These are phyloP conservation scores for Solenopsis fugax DNA, from an alignment of 1,140 invertebrate species.

Conservation along the genomic window DNA sequence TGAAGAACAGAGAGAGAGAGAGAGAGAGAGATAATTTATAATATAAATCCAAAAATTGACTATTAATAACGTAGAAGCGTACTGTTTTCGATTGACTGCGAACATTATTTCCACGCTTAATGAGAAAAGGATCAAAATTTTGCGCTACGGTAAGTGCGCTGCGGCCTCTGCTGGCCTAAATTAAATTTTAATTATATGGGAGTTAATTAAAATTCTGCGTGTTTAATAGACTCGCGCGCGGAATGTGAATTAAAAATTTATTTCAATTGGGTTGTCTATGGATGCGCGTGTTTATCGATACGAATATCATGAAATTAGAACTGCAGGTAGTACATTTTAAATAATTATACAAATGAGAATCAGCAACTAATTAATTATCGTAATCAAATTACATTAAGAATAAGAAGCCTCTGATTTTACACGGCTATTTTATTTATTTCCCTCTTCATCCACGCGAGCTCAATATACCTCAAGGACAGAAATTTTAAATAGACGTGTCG, in stretches of 20 bases:
- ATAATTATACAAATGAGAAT: neutral
- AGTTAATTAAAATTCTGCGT: slow-evolving; percentile 64
- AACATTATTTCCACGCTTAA: slow-evolving; percentile 54
- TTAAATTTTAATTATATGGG: slow-evolving; percentile 64
- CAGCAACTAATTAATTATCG: slow-evolving; percentile 30
- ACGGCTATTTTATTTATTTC: neutral
- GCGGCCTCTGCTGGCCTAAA: slow-evolving; percentile 52
- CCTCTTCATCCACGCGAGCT: neutral
- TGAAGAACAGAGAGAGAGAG: too few relatives aligned
- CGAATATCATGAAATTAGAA: slow-evolving; percentile 33
- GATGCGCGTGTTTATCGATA: slow-evolving; percentile 2
- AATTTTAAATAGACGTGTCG: neutral
- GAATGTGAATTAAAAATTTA: slow-evolving; percentile 63
- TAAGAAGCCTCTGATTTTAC: neutral
- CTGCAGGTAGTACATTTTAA: slow-evolving; percentile 14
- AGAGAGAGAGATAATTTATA: neutral
- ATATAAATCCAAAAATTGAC: neutral
- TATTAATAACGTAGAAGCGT: slow-evolving; percentile 33
- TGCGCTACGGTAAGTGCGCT: slow-evolving; percentile 40
- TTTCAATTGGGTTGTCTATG: slow-evolving; percentile 24
- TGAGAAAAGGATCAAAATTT: slow-evolving; percentile 62
- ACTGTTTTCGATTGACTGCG: slow-evolving; percentile 41
- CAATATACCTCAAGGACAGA: neutral
- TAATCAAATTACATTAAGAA: neutral
- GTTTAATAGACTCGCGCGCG: slow-evolving; percentile 54